phyloP scores from a whole-genome alignment of 2,113 vertebrate genomes.

The Ailuropoda melanoleuca region DNA sequence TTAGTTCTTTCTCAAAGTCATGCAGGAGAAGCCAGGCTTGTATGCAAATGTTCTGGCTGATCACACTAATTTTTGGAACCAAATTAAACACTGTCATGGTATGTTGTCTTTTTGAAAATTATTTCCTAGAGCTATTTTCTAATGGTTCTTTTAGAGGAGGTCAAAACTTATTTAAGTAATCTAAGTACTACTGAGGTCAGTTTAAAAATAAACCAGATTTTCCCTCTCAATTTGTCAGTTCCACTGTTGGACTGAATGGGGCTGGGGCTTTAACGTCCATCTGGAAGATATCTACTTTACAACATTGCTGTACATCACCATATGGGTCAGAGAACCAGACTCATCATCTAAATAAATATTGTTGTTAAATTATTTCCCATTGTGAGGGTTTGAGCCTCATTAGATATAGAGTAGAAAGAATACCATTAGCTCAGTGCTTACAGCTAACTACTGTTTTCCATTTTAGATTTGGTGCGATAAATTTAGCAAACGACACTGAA shows the following conservation, averaged over 20 bases:
- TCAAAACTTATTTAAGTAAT: not conserved
- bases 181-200: not conserved
- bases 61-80: not conserved
- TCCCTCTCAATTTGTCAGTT: not conserved
- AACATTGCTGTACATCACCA: not conserved
- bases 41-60: not conserved
- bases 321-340: slow-evolving; percentile 14
- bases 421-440: slow-evolving; percentile 48
- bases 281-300: slow-evolving; percentile 8
- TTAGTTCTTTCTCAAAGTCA: not conserved
- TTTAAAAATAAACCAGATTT: not conserved
- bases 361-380: slow-evolving; percentile 56
- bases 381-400: slow-evolving; percentile 29
- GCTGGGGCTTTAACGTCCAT: not conserved
- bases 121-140: not conserved
- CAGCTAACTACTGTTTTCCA: slow-evolving; percentile 44
- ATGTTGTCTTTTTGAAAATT: not conserved
- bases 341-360: slow-evolving; percentile 57
- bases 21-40: not conserved
- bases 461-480: slow-evolving; percentile 50
- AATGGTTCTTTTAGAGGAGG: not conserved
- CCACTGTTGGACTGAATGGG: not conserved
- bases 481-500: slow-evolving; percentile 51
- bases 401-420: slow-evolving; percentile 22
- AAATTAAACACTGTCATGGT: not conserved